Percentiles rank a stretch among this genome's conserved stretches.
phyloP scores from a whole-genome alignment of 2,797 vertebrate genomes.

The Pterois miles region DNA sequence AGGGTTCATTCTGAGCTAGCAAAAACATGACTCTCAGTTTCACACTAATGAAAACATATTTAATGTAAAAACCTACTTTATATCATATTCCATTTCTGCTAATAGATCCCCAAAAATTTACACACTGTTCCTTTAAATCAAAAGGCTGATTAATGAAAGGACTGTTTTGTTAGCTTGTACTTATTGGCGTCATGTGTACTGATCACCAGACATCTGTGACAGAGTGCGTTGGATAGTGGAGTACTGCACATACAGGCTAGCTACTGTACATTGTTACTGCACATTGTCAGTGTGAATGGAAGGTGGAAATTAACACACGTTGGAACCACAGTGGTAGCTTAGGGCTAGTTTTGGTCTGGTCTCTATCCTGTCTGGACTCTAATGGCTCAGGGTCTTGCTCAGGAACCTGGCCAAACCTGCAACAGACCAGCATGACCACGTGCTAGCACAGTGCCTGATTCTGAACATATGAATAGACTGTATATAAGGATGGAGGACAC shows the following conservation, averaged over 20 bases:
- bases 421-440: background rate
- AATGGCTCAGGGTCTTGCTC: slow-evolving; percentile 16
- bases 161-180: background rate
- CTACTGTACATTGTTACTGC: background rate
- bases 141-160: background rate
- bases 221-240: background rate
- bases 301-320: background rate
- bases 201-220: background rate
- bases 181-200: background rate
- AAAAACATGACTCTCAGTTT: too few species aligned
- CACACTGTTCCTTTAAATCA: background rate
- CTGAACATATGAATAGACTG: background rate
- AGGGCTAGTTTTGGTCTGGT: background rate
- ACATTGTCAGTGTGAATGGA: background rate
- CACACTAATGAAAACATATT: too few species aligned
- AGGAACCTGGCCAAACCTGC: background rate
- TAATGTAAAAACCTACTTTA: too few species aligned
- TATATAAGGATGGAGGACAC: too few species aligned
- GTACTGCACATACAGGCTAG: background rate
- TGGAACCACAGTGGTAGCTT: background rate
- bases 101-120: too few species aligned
- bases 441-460: background rate
- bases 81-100: too few species aligned
- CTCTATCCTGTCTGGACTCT: background rate
- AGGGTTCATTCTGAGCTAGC: too few species aligned